phyloP scores from a whole-genome alignment of 2,113 vertebrate species.

The Cyphomyrus plagiostoma region DNA sequence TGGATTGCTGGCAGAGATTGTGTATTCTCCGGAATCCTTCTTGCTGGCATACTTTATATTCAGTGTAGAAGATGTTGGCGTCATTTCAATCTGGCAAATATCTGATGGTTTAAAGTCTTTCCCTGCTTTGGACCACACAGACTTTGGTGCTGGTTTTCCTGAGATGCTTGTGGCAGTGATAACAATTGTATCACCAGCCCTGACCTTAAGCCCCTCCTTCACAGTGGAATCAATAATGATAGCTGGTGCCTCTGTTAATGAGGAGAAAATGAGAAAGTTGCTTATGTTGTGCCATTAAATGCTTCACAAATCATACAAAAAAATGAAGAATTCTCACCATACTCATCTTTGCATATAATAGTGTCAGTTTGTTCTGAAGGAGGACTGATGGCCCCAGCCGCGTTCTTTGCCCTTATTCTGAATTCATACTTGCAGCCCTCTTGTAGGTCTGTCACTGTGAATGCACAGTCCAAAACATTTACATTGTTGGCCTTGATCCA shows the following conservation, averaged over 20 bases:
- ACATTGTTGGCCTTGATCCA: slow-evolving; percentile 92
- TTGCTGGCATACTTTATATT: slow-evolving; percentile 84
- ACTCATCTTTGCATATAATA: slow-evolving; percentile 89
- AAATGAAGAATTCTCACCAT: slow-evolving; percentile 65
- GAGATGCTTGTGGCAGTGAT: slow-evolving; percentile 88
- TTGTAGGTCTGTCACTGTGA: slow-evolving; percentile 79
- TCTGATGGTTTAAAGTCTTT: slow-evolving; percentile 94
- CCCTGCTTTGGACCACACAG: slow-evolving; percentile 91
- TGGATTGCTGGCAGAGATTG: slow-evolving; percentile 90
- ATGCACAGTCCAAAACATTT: slow-evolving; percentile 90
- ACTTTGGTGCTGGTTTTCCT: slow-evolving; percentile 89
- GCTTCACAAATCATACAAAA: slow-evolving; percentile 7
- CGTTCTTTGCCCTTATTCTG: slow-evolving; percentile 92
- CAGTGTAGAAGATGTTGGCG: slow-evolving; percentile 84
- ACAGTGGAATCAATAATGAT: slow-evolving; percentile 85
- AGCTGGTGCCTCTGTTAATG: slow-evolving; percentile 78
- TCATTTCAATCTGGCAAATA: slow-evolving; percentile 79
- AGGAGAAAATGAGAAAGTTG: not conserved
- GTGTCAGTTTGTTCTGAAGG: slow-evolving; percentile 91
- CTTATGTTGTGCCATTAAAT: not conserved
- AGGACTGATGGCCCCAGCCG: slow-evolving; percentile 88
- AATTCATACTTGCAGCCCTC: slow-evolving; percentile 97
- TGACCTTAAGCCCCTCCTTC: slow-evolving; percentile 89
- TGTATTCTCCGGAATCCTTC: slow-evolving; percentile 93
- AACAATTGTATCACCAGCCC: slow-evolving; percentile 86